Percentiles rank a stretch among this genome's conserved stretches.
Evolutionary conservation across 2,888 invertebrate species (phyloP).

Genomic region (Drosophila merina): DNA sequence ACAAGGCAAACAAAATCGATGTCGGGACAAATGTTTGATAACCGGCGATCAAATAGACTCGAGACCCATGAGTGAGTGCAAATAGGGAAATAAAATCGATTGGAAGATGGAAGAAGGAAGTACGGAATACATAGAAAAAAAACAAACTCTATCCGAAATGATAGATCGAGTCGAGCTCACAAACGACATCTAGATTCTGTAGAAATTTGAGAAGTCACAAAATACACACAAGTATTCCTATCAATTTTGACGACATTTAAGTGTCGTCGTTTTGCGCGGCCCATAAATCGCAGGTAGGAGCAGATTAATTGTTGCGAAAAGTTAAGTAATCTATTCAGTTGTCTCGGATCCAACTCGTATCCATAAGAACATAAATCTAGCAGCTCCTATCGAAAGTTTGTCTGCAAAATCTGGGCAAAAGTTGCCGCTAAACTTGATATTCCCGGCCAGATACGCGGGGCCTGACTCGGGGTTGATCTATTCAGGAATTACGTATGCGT

Average conservation of each 20-base stretch:
- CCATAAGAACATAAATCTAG: constrained; percentile 56
- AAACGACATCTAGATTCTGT: constrained; percentile 9
- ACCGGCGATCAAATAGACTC: constrained; percentile 1
- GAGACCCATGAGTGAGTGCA: not conserved
- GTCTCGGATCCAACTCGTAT: constrained; percentile 13
- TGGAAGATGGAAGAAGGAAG: constrained; percentile 61
- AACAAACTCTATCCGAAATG: not conserved
- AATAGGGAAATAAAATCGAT: constrained; percentile 54
- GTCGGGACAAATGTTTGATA: not conserved
- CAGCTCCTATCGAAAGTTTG: constrained; percentile 47
- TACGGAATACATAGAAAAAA: constrained; percentile 54
- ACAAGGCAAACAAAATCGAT: constrained; percentile 2
- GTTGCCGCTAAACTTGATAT: constrained; percentile 22
- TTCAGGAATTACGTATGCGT: constrained; percentile 43
- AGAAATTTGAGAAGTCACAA: constrained; percentile 15
- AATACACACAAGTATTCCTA: not conserved
- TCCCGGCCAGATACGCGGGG: constrained; percentile 8
- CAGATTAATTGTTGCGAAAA: constrained; percentile 51
- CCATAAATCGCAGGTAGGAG: constrained; percentile 13
- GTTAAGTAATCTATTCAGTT: constrained; percentile 40
- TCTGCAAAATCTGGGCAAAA: constrained; percentile 15
- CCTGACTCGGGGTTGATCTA: constrained; percentile 24
- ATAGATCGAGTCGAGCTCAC: constrained; percentile 5
- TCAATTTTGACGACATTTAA: constrained; percentile 21
- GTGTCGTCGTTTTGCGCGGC: constrained; percentile 29